Base-by-base conservation (phyloP, 1,140 invertebrate species). In the Bicyclus anynana region DNA sequence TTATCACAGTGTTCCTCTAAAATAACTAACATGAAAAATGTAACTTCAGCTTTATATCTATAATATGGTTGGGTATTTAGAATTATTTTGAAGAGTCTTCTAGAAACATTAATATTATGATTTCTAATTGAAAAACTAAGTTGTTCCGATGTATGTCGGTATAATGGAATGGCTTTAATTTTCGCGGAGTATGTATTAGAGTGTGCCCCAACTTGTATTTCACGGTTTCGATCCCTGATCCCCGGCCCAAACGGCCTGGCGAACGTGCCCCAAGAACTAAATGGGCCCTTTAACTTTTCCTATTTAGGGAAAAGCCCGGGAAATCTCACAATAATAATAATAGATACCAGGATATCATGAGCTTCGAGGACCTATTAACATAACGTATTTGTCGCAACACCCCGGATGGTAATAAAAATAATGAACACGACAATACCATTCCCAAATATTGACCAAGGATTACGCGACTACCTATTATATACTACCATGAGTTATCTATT, bases 271-370 rank as follows among this genome's bases (percentile, higher is more conserved):
- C 50, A 59, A 51, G 29, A 62, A 58, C 69, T 69, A 80, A 84
- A 84, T 79, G 67, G 72, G 69, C 73, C 70, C 67, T 76, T 83
- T 83, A 83, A 83, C 80, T 83, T 83, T 80, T 83, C 80, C 80
- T 80, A 81, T 83, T 83, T 83, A 78, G 76, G 74, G 72, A 74
- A 68, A 77, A 68, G 67, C 71, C 59, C 67, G 62, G 59, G 49
- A 73, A 77, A 77, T 72, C 72, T 68, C 69, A 66, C 75, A 72
- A 79, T 79, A 77, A 79, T 79, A 75, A 80, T 80, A 72, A 77
- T 70, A 70, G 67, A 69, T 65, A 69, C 70, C 59, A 65, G 68
- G 65, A 55, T 67, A 72, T 67, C 69, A 68, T 67, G 69, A 67
- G 53, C 64, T 72, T 60, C 54, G 68, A 63, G 58, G 61, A 48